These are phyloP conservation scores for Lateolabrax maculatus DNA, from an alignment of 2,797 vertebrate species.

Conservation along the genomic window DNA sequence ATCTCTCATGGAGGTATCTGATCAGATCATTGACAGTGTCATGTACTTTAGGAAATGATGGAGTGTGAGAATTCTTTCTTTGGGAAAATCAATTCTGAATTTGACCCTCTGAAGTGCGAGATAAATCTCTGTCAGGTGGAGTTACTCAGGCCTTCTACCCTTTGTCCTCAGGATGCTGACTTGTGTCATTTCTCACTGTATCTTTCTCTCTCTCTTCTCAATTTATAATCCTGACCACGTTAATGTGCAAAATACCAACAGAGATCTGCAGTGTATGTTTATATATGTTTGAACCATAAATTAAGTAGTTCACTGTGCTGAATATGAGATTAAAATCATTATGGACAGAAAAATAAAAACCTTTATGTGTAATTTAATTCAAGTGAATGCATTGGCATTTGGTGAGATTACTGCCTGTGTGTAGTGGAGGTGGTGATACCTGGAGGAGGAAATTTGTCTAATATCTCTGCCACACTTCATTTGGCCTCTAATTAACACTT, in stretches of 20 bases:
- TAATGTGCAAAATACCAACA: not conserved
- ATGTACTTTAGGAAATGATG: slow-evolving; percentile 37
- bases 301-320: too few relatives aligned
- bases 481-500: slow-evolving; percentile 61
- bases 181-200: not conserved
- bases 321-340: too few relatives aligned
- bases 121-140: slow-evolving; percentile 42
- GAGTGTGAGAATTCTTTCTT: slow-evolving; percentile 12
- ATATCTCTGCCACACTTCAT: slow-evolving; percentile 66
- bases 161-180: too few relatives aligned
- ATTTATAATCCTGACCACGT: not conserved
- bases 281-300: not conserved
- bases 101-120: slow-evolving; percentile 29
- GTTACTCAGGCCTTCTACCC: not conserved
- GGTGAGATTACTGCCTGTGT: slow-evolving; percentile 28
- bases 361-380: not conserved
- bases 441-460: slow-evolving; percentile 48
- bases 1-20: not conserved
- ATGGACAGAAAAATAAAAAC: not conserved
- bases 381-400: slow-evolving; percentile 8
- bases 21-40: not conserved
- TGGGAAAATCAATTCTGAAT: slow-evolving; percentile 35
- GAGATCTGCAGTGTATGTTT: not conserved
- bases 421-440: slow-evolving; percentile 39
- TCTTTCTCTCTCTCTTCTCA: not conserved